phyloP scores from a whole-genome alignment of 1,140 invertebrate genomes.

The Gryon sp. region DNA sequence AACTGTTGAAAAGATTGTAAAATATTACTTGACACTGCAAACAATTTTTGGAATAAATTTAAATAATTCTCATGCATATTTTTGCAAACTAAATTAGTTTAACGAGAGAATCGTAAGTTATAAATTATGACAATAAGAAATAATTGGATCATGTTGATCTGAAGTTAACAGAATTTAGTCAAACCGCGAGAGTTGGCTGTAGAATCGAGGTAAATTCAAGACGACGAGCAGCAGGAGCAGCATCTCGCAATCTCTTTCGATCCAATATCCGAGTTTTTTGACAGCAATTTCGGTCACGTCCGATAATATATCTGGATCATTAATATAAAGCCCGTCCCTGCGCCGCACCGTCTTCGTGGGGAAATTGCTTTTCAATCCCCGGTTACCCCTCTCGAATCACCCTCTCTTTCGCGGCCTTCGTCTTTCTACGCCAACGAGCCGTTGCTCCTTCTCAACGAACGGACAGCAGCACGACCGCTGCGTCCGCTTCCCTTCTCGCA shows the following conservation, averaged over 20 bases:
- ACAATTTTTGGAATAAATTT: too few species aligned
- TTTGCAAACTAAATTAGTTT: too few species aligned
- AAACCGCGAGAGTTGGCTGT: conserved; percentile 11
- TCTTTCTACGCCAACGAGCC: conserved; percentile 43
- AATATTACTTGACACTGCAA: too few species aligned
- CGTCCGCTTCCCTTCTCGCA: conserved; percentile 25
- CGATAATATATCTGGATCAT: conserved; percentile 81
- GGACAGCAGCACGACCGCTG: conserved; percentile 43
- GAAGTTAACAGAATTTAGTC: conserved; percentile 32
- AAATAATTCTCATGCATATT: too few species aligned
- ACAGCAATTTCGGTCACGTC: conserved; percentile 81
- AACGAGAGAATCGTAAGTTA: too few species aligned
- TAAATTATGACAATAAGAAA: too few species aligned
- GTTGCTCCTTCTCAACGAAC: conserved; percentile 30
- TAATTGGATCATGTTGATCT: conserved; percentile 22
- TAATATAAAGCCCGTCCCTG: conserved; percentile 79
- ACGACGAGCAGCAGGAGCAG: conserved; percentile 60
- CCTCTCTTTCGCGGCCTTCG: conserved; percentile 59
- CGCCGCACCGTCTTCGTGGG: conserved; percentile 75
- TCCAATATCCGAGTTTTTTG: conserved; percentile 81
- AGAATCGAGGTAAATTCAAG: conserved; percentile 57
- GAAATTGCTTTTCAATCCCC: conserved; percentile 81
- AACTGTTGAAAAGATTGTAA: too few species aligned
- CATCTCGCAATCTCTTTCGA: conserved; percentile 79
- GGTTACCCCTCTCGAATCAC: conserved; percentile 62